These are phyloP conservation scores for Tyrannus savana DNA, from an alignment of 2,113 vertebrate genomes.

Conservation along the genomic window DNA sequence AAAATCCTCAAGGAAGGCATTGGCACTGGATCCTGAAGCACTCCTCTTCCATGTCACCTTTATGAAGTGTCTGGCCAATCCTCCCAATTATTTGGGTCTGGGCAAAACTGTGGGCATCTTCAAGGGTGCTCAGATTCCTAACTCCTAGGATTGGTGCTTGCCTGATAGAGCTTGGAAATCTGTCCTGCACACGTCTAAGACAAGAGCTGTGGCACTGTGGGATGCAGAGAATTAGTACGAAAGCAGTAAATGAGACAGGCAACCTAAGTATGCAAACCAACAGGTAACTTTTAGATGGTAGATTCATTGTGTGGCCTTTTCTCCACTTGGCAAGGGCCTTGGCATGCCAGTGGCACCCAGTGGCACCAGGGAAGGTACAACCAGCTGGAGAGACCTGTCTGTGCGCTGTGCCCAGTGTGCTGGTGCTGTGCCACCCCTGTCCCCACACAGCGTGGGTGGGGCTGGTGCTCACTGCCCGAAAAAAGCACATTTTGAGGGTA, in stretches of 20 bases:
- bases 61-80: background rate
- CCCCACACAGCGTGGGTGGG: fast-evolving
- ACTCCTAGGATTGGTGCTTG: background rate
- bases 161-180: background rate
- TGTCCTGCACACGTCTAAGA: background rate
- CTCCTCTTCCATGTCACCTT: background rate
- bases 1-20: background rate
- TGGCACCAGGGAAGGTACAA: background rate
- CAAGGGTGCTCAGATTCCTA: background rate
- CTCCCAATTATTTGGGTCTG: background rate
- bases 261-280: background rate
- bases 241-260: background rate
- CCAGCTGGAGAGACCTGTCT: background rate
- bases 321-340: background rate
- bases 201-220: background rate
- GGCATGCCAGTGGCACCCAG: background rate
- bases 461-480: background rate
- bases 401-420: background rate
- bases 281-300: no score
- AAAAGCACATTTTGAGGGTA: background rate
- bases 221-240: background rate
- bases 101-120: background rate
- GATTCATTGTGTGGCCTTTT: fast-evolving
- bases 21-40: background rate
- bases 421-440: background rate